phyloP scores from a whole-genome alignment of 2,113 vertebrate species.

The Oxygymnocypris stewartii region DNA sequence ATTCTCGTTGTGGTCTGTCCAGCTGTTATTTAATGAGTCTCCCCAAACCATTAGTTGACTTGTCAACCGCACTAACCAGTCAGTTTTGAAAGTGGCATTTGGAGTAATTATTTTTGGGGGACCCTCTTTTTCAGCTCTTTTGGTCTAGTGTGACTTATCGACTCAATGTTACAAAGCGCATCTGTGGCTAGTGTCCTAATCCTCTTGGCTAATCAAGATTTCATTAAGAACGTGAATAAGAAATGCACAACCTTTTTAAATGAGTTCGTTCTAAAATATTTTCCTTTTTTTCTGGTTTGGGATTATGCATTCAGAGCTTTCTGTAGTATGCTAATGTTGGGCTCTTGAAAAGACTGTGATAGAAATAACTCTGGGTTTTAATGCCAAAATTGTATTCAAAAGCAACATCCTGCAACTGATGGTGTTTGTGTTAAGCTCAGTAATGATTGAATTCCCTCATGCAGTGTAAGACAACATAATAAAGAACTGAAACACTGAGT shows the following conservation, averaged over 20 bases:
- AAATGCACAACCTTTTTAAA: background rate
- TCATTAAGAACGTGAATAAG: constrained; percentile 1
- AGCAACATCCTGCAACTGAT: background rate
- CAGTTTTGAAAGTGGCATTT: background rate
- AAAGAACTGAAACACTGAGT: background rate
- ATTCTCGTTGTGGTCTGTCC: too few relatives aligned
- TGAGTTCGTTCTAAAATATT: background rate
- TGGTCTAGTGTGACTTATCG: background rate
- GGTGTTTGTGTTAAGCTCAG: constrained; percentile 12
- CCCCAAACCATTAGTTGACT: too few relatives aligned
- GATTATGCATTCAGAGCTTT: constrained; percentile 9
- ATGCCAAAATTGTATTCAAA: constrained; percentile 23
- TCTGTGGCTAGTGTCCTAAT: constrained; percentile 12
- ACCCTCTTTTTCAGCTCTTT: background rate
- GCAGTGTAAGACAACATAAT: constrained; percentile 8
- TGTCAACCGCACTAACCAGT: too few relatives aligned
- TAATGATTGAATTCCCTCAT: constrained; percentile 28
- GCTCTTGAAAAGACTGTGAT: constrained; percentile 14
- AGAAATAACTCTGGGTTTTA: background rate
- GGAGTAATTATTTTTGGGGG: background rate
- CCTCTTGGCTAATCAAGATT: constrained; percentile 19
- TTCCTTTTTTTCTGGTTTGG: background rate
- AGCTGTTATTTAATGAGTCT: too few relatives aligned
- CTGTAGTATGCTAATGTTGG: constrained; percentile 13
- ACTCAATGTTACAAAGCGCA: background rate